phyloP scores from a whole-genome alignment of 2,888 invertebrate species.

The Nephrotoma appendiculata region DNA sequence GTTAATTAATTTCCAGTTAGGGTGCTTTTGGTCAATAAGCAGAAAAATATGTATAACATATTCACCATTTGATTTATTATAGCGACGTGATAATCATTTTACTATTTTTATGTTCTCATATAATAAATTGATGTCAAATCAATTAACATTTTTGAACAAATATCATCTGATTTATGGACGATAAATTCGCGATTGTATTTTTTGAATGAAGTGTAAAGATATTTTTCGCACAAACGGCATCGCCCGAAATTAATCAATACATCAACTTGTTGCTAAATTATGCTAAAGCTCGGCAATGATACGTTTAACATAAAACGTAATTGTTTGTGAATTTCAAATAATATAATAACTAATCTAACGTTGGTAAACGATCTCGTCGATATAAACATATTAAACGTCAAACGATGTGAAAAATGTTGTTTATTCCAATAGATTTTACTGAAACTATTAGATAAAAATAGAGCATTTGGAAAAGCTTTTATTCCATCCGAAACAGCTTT shows the following conservation, averaged over 20 bases:
- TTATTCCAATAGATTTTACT: not conserved
- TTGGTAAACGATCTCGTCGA: not conserved
- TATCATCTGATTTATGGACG: not conserved
- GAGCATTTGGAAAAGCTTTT: not conserved
- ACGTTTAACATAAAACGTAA: too few relatives aligned
- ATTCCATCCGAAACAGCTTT: not conserved
- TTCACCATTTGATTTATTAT: not conserved
- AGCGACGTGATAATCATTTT: not conserved
- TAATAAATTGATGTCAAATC: not conserved
- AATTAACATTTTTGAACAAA: not conserved
- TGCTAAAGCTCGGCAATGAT: too few relatives aligned
- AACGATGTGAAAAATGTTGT: not conserved
- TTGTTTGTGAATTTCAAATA: too few relatives aligned
- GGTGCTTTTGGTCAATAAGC: too few relatives aligned
- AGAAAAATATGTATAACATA: not conserved
- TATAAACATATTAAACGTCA: not conserved
- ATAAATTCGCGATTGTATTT: too few relatives aligned
- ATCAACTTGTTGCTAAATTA: too few relatives aligned
- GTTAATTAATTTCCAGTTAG: too few relatives aligned
- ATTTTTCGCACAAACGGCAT: too few relatives aligned
- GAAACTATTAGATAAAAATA: not conserved
- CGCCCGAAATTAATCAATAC: too few relatives aligned
- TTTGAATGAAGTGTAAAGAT: too few relatives aligned
- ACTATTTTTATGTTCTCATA: not conserved
- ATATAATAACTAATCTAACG: too few relatives aligned